Evolutionary conservation across 2,888 invertebrate genomes (phyloP), one percentile per base, ranked within the genome.

Genomic region (Mycogona germanica): DNA sequence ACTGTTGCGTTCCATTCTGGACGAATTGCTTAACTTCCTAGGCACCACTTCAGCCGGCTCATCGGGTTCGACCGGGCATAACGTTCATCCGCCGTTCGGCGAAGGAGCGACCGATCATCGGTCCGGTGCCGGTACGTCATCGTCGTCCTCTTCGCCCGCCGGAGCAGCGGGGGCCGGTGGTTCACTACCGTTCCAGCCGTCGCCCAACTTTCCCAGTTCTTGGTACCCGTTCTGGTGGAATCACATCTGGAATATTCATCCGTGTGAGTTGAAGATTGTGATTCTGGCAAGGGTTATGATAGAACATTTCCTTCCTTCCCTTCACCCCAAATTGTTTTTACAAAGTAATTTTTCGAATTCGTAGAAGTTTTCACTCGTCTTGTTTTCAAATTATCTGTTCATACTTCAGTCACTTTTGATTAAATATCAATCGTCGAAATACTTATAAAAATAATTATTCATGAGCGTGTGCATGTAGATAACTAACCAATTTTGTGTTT

Each of bases 141-240:
- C 17, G 21, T 7, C 49, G n/a, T n/a, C 37, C 12, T 35, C 35
- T 35, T 35, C 35, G n/a, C 35, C n/a, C 12, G 12, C n/a, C n/a
- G 35, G 35, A 12, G 35, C 12, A 12, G 35, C 35, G n/a, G n/a
- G 12, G 12, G 12, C 35, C 35, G n/a, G 12, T 35, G 12, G 12
- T 12, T 35, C 35, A 12, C n/a, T n/a, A n/a, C n/a, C 35, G 35
- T 35, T n/a, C 14, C 35, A 25, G 14, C 49, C 49, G 23, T 49
- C 49, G 14, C 49, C 37, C 2, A 49, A 5, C 14, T 49, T 37
- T 49, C 49, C 49, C 14, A 25, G 25, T 25, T 49, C 49, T 2
- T 49, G 49, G 49, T 49, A 49, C 38, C 38, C 49, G 14, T 49
- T 37, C 38, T 49, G 49, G 49, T 49, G 49, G 49, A 49, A 49